Base-by-base conservation (phyloP, 2,113 vertebrate genomes). In the Ardeotis arabs region DNA sequence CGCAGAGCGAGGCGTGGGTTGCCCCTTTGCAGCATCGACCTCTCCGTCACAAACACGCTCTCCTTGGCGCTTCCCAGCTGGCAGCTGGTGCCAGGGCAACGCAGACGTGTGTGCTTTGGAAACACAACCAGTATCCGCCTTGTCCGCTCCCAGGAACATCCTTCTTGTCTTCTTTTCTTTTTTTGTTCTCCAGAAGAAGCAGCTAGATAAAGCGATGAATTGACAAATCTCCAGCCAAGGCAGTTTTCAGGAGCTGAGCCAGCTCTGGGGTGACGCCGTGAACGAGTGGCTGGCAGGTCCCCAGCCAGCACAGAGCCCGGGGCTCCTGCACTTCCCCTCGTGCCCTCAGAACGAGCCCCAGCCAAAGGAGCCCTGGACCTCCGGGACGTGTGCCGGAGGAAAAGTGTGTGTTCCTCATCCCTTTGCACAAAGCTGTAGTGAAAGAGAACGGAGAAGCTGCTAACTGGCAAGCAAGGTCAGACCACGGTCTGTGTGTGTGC, bases 21-120 rank as follows among this genome's bases (percentile, higher is more conserved):
- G 28, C 45, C 45, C 31, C 3, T 41, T 39, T 24, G 15, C 4
- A 2, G 22, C 11, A 5, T 10, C 14, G n/a, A 20, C 77, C 24
- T 39, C 35, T 12, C n/a, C 0, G 1, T 5, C 58, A 37, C 1
- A 22, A 80, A 27, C 14, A 1, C 8, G 2, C 27, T 1, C n/a
- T 17, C 37, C 21, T 2, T 1, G 35, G 58, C 1, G 2, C 41
- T 50, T 29, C 49, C 37, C 41, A 5, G 35, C 39, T 39, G 39
- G 39, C 9, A 39, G 39, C 39, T 39, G 35, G 35, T 35, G 35
- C 35, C 35, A 35, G 35, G 35, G 35, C 35, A 35, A 35, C 35
- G 35, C 35, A 35, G 35, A 35, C 35, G 39, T 39, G 39, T 39
- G 39, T 39, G 37, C 84, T 58, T 19, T 4, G 7, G 27, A 39